A percentile compares a stretch with the other conserved stretches of the same genome.
These are phyloP conservation scores for Myripristis jacobus DNA, from an alignment of 2,797 vertebrate species.

Conservation along the genomic window DNA sequence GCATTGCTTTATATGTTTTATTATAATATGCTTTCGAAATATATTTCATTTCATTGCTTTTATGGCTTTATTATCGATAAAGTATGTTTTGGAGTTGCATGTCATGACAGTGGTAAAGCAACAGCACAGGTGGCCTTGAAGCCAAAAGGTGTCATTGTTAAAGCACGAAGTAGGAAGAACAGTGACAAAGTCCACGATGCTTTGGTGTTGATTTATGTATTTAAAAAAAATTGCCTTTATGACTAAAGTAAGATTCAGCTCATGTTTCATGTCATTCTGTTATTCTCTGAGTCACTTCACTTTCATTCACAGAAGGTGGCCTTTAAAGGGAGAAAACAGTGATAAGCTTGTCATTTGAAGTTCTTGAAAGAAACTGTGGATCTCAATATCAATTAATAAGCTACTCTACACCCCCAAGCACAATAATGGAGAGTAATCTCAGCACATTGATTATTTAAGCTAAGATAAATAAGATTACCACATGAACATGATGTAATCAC, in stretches of 20 bases:
- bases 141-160: slow-evolving; percentile 6
- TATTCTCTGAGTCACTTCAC: too few relatives aligned
- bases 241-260: too few relatives aligned
- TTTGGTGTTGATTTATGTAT: background rate
- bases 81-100: background rate
- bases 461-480: background rate
- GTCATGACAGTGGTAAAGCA: slow-evolving; percentile 2
- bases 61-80: too few relatives aligned
- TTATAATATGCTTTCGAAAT: background rate
- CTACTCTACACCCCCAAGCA: background rate
- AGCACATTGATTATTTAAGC: background rate
- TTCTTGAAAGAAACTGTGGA: too few relatives aligned
- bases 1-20: background rate
- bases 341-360: too few relatives aligned
- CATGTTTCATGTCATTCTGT: too few relatives aligned
- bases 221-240: too few relatives aligned
- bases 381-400: too few relatives aligned
- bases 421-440: background rate
- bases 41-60: too few relatives aligned
- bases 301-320: too few relatives aligned
- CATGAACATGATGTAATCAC: background rate
- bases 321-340: background rate
- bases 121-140: slow-evolving; percentile 20
- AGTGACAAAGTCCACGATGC: background rate
- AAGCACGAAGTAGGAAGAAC: slow-evolving; percentile 26